phyloP scores from a whole-genome alignment of 2,113 vertebrate genomes.

The Pimephales promelas region DNA sequence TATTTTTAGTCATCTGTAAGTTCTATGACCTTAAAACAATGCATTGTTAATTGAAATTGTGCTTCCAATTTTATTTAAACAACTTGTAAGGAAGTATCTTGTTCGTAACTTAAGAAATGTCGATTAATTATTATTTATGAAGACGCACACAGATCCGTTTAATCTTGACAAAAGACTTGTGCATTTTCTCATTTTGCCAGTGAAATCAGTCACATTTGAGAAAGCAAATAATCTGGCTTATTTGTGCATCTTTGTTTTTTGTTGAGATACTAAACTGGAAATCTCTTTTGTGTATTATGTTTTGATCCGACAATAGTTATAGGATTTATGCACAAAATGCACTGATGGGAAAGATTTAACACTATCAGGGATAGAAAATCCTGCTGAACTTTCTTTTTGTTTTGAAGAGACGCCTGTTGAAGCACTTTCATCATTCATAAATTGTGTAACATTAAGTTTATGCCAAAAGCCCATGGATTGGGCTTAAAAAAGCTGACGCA shows the following conservation, averaged over 20 bases:
- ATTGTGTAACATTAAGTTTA: neutral
- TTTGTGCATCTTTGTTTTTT: neutral
- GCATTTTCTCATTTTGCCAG: slow-evolving; percentile 10
- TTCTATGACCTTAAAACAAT: slow-evolving; percentile 27
- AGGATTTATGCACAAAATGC: neutral
- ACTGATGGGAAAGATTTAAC: neutral
- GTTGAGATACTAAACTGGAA: slow-evolving; percentile 25
- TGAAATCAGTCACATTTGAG: neutral
- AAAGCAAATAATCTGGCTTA: neutral
- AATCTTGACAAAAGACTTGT: neutral
- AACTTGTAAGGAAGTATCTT: neutral
- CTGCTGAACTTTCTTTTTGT: slow-evolving; percentile 35
- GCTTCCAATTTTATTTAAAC: slow-evolving; percentile 16
- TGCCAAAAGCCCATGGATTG: neutral
- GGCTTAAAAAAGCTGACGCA: neutral
- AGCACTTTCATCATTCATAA: slow-evolving; percentile 1
- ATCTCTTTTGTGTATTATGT: neutral
- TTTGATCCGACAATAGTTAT: neutral
- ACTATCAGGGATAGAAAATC: slow-evolving; percentile 36
- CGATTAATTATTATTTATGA: slow-evolving; percentile 2
- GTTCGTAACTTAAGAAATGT: neutral
- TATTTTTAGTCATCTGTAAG: neutral
- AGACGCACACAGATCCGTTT: neutral
- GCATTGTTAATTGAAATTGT: neutral
- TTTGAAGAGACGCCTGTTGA: slow-evolving; percentile 21